Evolutionary conservation across 2,113 vertebrate genomes (phyloP).

Genomic region (Climacteris rufus): DNA sequence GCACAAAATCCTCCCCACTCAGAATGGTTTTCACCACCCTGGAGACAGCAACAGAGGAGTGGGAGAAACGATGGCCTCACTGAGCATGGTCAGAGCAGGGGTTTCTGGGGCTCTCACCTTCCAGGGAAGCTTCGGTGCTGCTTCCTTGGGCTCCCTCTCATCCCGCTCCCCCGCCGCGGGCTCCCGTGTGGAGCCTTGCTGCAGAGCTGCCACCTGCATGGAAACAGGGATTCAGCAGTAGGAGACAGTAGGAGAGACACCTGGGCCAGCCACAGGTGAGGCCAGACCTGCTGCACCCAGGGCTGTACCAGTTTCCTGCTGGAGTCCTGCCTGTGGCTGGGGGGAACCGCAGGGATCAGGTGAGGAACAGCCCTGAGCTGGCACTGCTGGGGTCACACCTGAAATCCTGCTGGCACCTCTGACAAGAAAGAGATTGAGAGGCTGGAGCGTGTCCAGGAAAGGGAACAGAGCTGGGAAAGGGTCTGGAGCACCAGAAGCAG

Average conservation of each 20-base stretch:
- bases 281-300: background rate
- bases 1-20: background rate
- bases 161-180: constrained; percentile 37
- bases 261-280: background rate
- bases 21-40: background rate
- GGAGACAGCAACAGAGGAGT: background rate
- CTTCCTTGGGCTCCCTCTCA: constrained; percentile 59
- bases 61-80: background rate
- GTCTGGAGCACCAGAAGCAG: fast-evolving
- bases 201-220: constrained; percentile 67
- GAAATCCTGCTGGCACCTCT: too few species aligned
- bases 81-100: background rate
- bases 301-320: background rate
- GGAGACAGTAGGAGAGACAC: background rate
- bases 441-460: background rate
- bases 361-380: background rate
- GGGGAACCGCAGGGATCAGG: fast-evolving
- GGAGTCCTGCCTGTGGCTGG: background rate
- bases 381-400: background rate
- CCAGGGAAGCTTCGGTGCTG: constrained; percentile 62
- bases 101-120: constrained; percentile 59
- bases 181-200: constrained; percentile 60
- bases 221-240: background rate
- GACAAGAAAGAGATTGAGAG: background rate
- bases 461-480: fast-evolving